Evolutionary conservation across 2,888 invertebrate species (phyloP).

Genomic region (Ctena decussata): DNA sequence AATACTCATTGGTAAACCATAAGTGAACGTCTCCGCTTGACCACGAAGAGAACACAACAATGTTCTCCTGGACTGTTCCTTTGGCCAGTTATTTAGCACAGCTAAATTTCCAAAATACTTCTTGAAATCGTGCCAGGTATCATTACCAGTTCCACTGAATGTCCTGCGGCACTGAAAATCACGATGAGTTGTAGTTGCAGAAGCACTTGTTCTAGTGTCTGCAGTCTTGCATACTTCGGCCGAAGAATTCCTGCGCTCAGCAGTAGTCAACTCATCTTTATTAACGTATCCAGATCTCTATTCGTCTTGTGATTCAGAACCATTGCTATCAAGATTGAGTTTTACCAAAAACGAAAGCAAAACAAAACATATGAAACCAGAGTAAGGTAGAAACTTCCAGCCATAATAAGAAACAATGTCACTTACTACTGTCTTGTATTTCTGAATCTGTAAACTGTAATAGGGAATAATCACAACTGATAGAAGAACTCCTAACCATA

Average conservation of each 20-base stretch:
- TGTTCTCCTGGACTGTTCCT: conserved; percentile 24
- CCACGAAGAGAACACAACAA: conserved; percentile 40
- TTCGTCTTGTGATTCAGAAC: neutral
- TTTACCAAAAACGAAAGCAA: neutral
- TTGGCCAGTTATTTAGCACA: conserved; percentile 18
- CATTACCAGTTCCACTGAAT: conserved; percentile 23
- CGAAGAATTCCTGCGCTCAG: neutral
- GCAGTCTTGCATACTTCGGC: neutral
- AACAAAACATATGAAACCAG: neutral
- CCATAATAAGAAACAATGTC: neutral
- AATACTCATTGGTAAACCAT: conserved; percentile 29
- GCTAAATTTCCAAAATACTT: conserved; percentile 34
- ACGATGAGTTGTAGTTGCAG: neutral
- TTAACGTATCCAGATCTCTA: neutral
- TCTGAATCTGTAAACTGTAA: neutral
- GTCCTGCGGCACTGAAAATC: conserved; percentile 20
- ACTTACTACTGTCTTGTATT: neutral
- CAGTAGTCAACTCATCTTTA: neutral
- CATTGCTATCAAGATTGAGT: neutral
- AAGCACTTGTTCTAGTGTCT: neutral
- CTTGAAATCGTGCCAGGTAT: conserved; percentile 22
- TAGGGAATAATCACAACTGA: neutral
- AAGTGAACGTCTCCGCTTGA: conserved; percentile 44
- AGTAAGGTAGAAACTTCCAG: neutral
- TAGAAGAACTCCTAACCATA: neutral